Conservation (phyloP, 1,140 invertebrate species). For the Tetramorium simillimum region DNA sequence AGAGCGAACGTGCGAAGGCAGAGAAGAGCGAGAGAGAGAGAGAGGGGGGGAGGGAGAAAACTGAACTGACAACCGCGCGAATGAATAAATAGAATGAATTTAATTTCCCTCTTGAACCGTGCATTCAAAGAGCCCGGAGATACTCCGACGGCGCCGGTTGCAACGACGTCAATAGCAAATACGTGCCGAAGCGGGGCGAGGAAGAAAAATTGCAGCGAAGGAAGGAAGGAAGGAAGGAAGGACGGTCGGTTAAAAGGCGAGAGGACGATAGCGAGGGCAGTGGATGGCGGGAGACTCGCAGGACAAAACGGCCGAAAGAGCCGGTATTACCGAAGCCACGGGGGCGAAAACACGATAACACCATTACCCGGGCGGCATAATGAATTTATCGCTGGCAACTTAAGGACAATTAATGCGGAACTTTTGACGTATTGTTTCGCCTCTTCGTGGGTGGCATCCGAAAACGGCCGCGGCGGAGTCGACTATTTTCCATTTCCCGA, state of each 20-base stretch:
- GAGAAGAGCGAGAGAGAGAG: not conserved
- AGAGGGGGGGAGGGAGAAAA: not conserved
- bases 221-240: slow-evolving; percentile 46
- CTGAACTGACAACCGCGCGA: slow-evolving; percentile 59
- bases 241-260: slow-evolving; percentile 20
- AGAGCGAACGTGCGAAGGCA: not conserved
- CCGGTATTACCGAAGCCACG: slow-evolving; percentile 56
- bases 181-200: slow-evolving; percentile 8
- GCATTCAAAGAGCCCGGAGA: slow-evolving; percentile 55
- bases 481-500: slow-evolving; percentile 35
- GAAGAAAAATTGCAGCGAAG: slow-evolving; percentile 57
- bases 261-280: slow-evolving; percentile 14
- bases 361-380: slow-evolving; percentile 69
- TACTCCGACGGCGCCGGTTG: slow-evolving; percentile 44
- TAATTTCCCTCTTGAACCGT: slow-evolving; percentile 71
- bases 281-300: not conserved
- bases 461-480: slow-evolving; percentile 51
- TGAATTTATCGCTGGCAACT: slow-evolving; percentile 75
- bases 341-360: slow-evolving; percentile 73
- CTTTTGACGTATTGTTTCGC: slow-evolving; percentile 74
- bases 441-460: slow-evolving; percentile 62
- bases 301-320: slow-evolving; percentile 52
- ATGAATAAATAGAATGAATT: slow-evolving; percentile 75
- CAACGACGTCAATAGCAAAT: slow-evolving; percentile 67
- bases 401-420: slow-evolving; percentile 75